Evolutionary conservation across 2,888 invertebrate genomes (phyloP), one percentile per base, ranked within the genome.

Genomic region (Terebella lapidaria): DNA sequence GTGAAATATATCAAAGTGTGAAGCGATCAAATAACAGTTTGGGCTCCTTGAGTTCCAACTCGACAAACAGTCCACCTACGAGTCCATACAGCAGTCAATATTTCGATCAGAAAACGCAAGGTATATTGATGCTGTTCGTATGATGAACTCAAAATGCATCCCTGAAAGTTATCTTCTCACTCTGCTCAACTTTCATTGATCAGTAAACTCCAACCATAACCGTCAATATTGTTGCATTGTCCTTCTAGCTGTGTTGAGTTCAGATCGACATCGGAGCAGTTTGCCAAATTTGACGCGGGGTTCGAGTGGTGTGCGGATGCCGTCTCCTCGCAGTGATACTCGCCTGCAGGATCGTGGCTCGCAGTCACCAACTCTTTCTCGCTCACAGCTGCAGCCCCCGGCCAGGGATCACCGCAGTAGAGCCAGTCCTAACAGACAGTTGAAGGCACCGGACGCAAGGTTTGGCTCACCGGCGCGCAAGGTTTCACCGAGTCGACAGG

Each of bases 11-110:
- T 46, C 53, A 56, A 20, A 28, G 49, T 4, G 54, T 42, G 26
- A 25, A 54, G n/a, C 46, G 29, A 28, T 64, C 64, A 18, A 64
- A 59, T 45, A 54, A 64, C 54, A 64, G 64, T 47, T 53, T 64
- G 45, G 61, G 56, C 4, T 61, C 61, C 0, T 26, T 51, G 5
- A 60, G 61, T 47, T 61, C 61, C 22, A 42, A 58, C 52, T 76
- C 75, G n/a, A n/a, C n/a, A 4, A 72, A 73, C 58, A 78, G 75
- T 69, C 77, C 78, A 15, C 73, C 78, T 3, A 76, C 74, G 54
- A 78, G 77, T 67, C 78, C 76, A 4, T 74, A 75, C 64, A 71
- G 72, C 60, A 73, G 72, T 59, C 75, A 75, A 67, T 72, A 75
- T 45, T 67, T 64, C 3, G 64, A 59, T 30, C 58, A 57, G 22